These are phyloP conservation scores for Aurelia sp. DNA, from an alignment of 30 jellyfish, hydroid and myxozoan genomes.

Conservation along the genomic window DNA sequence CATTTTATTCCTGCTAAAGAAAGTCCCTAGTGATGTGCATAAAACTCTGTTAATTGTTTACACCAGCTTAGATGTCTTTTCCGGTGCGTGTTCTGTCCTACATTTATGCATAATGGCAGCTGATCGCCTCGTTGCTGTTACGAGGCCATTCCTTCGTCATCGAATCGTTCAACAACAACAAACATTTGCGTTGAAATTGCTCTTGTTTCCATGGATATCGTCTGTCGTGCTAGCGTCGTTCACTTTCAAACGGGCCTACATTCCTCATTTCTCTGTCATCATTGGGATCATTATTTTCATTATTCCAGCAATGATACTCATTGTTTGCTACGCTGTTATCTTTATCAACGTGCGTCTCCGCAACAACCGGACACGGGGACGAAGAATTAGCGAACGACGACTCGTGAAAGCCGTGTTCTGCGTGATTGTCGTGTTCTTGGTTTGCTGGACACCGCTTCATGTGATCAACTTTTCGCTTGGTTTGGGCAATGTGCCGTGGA, in stretches of 20 bases:
- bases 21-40: background rate
- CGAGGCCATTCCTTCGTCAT: background rate
- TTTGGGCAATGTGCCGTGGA: background rate
- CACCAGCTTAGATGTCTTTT: background rate
- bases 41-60: background rate
- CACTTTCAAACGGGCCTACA: background rate
- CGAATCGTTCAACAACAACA: background rate
- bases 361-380: background rate
- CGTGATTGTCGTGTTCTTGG: conserved; percentile 8
- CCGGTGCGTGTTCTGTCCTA: background rate
- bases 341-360: background rate
- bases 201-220: background rate
- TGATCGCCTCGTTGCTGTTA: conserved; percentile 3
- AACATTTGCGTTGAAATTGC: background rate
- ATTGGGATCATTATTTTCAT: conserved; percentile 1
- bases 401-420: background rate
- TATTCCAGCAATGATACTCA: background rate
- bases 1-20: background rate
- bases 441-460: conserved; percentile 5
- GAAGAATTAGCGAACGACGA: conserved; percentile 2
- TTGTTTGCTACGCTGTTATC: background rate
- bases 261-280: background rate
- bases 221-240: background rate
- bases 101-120: background rate
- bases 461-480: background rate